Base-by-base conservation (phyloP, 2,113 vertebrate species). In the Muntiacus reevesi region DNA sequence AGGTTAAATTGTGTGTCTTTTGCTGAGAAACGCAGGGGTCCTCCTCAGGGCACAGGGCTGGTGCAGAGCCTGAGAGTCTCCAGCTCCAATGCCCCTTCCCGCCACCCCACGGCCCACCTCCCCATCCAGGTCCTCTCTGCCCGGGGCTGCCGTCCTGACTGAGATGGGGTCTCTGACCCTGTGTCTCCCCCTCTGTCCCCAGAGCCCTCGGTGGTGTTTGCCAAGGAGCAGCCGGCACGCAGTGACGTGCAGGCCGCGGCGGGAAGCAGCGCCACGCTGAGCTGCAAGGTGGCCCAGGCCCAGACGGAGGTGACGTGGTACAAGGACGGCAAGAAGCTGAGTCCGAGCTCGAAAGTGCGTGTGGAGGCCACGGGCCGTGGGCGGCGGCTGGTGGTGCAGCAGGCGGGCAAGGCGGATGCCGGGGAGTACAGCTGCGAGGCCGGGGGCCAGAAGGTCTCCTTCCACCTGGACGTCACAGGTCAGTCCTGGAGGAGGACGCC, bases 271-370 rank as follows among this genome's bases (percentile, higher is more conserved):
- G 60, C 60, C 28, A 62, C 60, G 28, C 60, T 62, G 60, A 62
- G 28, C 60, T 62, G 60, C 5, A 28, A 62, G 60, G 60, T 62
- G 60, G 60, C 60, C 60, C 60, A 62, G 28, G 28, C 28, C 60
- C 60, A 62, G 60, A 62, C 98, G 0, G 97, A 97, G 0, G 99
- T 99, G 95, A 99, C 98, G 9, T 99, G 99, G 99, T 99, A 97
- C 98, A 99, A 99, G 98, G 99, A 99, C 0, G 98, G 99, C 6
- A 98, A 98, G 54, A 97, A 98, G 74, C n/a, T 99, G 96, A 98
- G 85, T 7, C 12, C 96, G 0, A 98, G 98, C 97, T 97, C 98
- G 5, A 98, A 92, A 33, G 95, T 98, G 84, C 96, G 5, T 8
- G 71, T 98, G 87, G 97, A 98, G 67, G 91, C 98, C 10, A 52